These are phyloP conservation scores for Drosophila jambulina DNA, from an alignment of 1,140 invertebrate genomes.

Conservation along the genomic window DNA sequence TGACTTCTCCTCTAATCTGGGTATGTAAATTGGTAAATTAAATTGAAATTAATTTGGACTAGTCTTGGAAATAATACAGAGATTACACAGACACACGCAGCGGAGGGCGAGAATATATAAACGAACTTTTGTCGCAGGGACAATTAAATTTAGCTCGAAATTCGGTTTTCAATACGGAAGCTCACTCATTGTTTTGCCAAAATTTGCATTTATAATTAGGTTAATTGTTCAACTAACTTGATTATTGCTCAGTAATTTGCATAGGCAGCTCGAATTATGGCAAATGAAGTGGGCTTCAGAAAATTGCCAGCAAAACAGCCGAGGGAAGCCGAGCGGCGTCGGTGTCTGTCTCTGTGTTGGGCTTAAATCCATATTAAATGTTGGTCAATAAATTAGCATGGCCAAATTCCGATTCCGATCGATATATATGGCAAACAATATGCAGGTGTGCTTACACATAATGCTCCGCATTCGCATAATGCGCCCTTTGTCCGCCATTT, in stretches of 20 bases:
- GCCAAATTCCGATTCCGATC: conserved; percentile 39
- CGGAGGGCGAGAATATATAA: neutral
- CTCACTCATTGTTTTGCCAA: conserved; percentile 68
- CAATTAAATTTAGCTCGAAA: conserved; percentile 60
- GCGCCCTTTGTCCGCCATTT: conserved; percentile 38
- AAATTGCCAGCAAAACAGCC: conserved; percentile 17
- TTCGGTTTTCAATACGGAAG: conserved; percentile 47
- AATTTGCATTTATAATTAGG: conserved; percentile 81
- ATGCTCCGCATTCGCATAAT: conserved; percentile 24
- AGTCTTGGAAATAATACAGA: conserved; percentile 35
- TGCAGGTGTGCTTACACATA: conserved; percentile 52
- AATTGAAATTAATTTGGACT: conserved; percentile 65
- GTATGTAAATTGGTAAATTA: conserved; percentile 54
- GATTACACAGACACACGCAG: conserved; percentile 4
- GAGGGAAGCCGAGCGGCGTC: neutral
- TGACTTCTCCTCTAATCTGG: conserved; percentile 25
- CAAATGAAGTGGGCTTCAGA: conserved; percentile 51
- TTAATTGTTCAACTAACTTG: conserved; percentile 78
- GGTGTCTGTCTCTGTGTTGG: neutral
- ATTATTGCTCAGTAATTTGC: conserved; percentile 74
- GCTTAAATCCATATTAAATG: conserved; percentile 37
- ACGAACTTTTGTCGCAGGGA: conserved; percentile 27
- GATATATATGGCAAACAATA: conserved; percentile 37
- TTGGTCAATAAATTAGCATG: conserved; percentile 56
- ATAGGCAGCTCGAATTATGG: conserved; percentile 70